A percentile compares a stretch with the other conserved stretches of the same genome.
Conservation (phyloP, 64 coral and sea anemone species). For the Acropora yongei region DNA sequence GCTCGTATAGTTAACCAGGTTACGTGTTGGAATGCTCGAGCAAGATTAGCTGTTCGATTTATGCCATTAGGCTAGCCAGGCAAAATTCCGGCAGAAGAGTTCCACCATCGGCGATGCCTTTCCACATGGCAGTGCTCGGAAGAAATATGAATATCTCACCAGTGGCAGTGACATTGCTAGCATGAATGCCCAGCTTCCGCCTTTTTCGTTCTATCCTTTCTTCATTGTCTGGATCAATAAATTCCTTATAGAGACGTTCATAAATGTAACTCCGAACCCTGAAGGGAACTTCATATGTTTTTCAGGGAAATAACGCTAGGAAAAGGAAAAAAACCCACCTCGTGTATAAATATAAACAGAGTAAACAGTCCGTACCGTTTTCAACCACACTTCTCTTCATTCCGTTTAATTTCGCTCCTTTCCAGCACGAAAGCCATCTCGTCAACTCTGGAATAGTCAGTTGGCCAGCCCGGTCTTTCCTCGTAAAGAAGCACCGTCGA, state of each 20-base stretch:
- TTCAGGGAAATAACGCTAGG: too few relatives aligned
- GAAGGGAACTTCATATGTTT: background rate
- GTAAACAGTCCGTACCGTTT: background rate
- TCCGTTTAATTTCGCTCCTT: slow-evolving; percentile 25
- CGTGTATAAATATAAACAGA: too few relatives aligned
- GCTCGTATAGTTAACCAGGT: too few relatives aligned
- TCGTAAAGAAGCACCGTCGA: background rate
- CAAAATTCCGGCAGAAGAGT: slow-evolving; percentile 52
- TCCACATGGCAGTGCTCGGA: background rate
- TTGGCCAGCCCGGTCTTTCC: background rate
- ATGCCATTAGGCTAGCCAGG: background rate
- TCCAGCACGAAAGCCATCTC: slow-evolving; percentile 32
- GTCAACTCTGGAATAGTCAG: slow-evolving; percentile 19
- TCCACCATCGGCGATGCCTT: slow-evolving; percentile 30
- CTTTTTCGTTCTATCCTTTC: background rate
- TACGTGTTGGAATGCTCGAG: slow-evolving; percentile 41
- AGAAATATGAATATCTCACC: slow-evolving; percentile 13
- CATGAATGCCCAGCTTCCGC: background rate
- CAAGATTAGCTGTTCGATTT: slow-evolving; percentile 10
- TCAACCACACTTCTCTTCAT: slow-evolving; percentile 4
- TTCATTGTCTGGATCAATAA: background rate
- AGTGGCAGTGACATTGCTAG: too few relatives aligned
- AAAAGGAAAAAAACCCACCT: too few relatives aligned
- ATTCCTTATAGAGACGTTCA: slow-evolving; percentile 5
- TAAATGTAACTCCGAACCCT: slow-evolving; percentile 26